Percentiles rank a stretch among this genome's conserved stretches.
Evolutionary conservation across 2,797 vertebrate genomes (phyloP).

Genomic region (Bradypus variegatus): DNA sequence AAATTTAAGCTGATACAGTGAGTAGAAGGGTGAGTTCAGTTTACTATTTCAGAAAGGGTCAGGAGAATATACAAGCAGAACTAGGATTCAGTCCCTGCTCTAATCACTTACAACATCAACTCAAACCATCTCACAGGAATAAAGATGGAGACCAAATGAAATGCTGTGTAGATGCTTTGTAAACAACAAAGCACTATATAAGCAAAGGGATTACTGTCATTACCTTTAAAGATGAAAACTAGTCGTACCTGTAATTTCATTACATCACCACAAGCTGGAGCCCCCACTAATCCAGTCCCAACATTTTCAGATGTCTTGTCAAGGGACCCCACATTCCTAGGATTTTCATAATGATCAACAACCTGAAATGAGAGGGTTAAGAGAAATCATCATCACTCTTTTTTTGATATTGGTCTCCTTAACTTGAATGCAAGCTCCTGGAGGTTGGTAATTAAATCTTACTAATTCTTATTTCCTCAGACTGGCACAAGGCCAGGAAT

Average conservation of each 20-base stretch:
- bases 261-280: slow-evolving; percentile 95
- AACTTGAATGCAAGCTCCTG: neutral
- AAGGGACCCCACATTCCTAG: slow-evolving; percentile 91
- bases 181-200: neutral
- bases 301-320: slow-evolving; percentile 92
- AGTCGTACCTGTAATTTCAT: slow-evolving; percentile 93
- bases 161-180: neutral
- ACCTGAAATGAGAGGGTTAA: slow-evolving; percentile 75
- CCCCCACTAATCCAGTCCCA: slow-evolving; percentile 95
- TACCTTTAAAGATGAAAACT: neutral
- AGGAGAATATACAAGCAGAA: no score
- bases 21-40: neutral
- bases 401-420: neutral
- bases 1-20: neutral
- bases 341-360: slow-evolving; percentile 98
- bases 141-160: neutral
- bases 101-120: neutral
- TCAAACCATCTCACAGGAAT: neutral
- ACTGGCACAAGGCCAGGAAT: neutral
- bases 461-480: neutral
- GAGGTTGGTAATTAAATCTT: neutral
- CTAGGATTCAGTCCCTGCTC: no score
- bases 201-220: neutral
- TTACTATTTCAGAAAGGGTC: neutral
- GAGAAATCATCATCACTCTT: neutral